A percentile compares a stretch with the other conserved stretches of the same genome.
Conservation (phyloP, 2,888 invertebrate species). For the Ochropleura leucogaster region DNA sequence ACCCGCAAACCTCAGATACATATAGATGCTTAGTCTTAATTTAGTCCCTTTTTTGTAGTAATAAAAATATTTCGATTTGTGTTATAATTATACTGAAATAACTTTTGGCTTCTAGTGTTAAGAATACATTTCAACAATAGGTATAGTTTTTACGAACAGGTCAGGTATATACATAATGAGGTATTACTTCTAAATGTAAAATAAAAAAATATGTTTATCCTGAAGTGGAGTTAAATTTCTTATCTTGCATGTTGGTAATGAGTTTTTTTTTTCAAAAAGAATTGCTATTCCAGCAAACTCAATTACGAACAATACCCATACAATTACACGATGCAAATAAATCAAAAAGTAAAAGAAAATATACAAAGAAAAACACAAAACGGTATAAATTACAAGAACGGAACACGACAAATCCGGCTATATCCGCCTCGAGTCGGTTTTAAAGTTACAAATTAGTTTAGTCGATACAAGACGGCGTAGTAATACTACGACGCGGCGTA, state of each 20-base stretch:
- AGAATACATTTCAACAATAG: not conserved
- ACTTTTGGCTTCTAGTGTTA: too few relatives aligned
- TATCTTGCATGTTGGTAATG: too few relatives aligned
- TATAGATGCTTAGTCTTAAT: too few relatives aligned
- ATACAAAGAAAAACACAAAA: slow-evolving; percentile 40
- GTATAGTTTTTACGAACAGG: not conserved
- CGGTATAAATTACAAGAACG: slow-evolving; percentile 53
- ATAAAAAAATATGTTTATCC: not conserved
- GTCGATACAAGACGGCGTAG: slow-evolving; percentile 52
- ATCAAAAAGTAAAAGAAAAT: slow-evolving; percentile 38
- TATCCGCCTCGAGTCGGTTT: slow-evolving; percentile 64
- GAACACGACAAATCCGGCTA: slow-evolving; percentile 63
- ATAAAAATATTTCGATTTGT: too few relatives aligned
- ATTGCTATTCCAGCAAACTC: not conserved
- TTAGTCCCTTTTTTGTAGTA: too few relatives aligned
- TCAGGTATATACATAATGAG: not conserved
- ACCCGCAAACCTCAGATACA: too few relatives aligned
- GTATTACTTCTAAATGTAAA: not conserved
- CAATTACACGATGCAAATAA: slow-evolving; percentile 28
- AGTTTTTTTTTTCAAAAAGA: not conserved
- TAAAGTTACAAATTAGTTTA: slow-evolving; percentile 72
- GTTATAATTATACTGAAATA: too few relatives aligned
- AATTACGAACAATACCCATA: slow-evolving; percentile 28
- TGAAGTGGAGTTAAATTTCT: not conserved
- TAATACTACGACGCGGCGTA: slow-evolving; percentile 39